phyloP scores from a whole-genome alignment of 2,888 invertebrate species.

The Volucella bombylans region DNA sequence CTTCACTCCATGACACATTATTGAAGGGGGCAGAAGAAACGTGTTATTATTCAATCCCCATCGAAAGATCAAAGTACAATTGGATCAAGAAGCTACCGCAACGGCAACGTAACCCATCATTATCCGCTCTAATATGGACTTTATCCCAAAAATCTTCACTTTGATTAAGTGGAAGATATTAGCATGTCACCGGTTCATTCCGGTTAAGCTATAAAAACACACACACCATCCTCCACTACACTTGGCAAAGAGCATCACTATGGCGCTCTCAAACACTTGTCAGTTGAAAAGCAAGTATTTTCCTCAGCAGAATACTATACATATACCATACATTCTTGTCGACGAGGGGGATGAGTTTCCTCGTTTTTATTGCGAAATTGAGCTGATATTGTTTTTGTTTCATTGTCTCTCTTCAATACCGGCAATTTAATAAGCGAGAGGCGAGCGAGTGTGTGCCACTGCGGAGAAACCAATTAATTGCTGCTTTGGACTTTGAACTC shows the following conservation, averaged over 20 bases:
- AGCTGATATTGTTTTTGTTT: constrained; percentile 33
- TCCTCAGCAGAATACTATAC: too few relatives aligned
- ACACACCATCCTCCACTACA: not conserved
- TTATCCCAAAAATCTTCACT: constrained; percentile 34
- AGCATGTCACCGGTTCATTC: constrained; percentile 9
- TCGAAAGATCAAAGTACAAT: constrained; percentile 28
- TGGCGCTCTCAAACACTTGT: not conserved
- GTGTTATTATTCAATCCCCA: not conserved
- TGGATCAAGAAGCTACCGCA: constrained; percentile 26
- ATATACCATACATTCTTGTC: too few relatives aligned
- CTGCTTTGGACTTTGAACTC: constrained; percentile 48
- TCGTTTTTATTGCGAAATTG: constrained; percentile 47
- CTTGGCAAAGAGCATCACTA: not conserved
- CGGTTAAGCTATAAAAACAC: constrained; percentile 17
- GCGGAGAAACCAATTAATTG: constrained; percentile 60
- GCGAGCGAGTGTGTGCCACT: constrained; percentile 16
- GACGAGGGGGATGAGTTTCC: constrained; percentile 21
- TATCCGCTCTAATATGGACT: constrained; percentile 10
- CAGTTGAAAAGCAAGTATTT: constrained; percentile 20
- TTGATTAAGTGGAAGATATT: constrained; percentile 10
- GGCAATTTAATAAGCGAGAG: constrained; percentile 21
- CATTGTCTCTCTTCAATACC: constrained; percentile 26
- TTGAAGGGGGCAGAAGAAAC: not conserved
- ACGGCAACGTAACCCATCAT: not conserved
- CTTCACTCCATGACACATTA: not conserved